Evolutionary conservation across 2,113 vertebrate species (phyloP), one percentile per base, ranked within the genome.

Genomic region (Bagarius yarrelli): DNA sequence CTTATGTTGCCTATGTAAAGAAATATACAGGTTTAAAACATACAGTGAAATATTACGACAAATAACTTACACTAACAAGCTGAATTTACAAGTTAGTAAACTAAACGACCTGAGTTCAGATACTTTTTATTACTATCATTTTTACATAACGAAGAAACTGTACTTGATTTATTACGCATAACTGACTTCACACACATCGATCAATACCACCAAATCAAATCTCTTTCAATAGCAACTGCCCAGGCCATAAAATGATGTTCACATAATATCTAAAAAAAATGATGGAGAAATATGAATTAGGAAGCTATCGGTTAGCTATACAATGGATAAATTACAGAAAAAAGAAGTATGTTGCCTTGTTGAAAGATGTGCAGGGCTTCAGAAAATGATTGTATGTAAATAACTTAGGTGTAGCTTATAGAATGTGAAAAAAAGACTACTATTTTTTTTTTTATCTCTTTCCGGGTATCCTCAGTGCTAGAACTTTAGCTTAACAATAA

Each of bases 1-100:
- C 19, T 78, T 73, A 59, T 57, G 16, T 73, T 59, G 40, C 21
- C 23, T 57, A 79, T 79, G 5, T 34, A 27, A 79, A 63, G 71
- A 85, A 70, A 85, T 75, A 85, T 76, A 53, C 52, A 72, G 9
- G 25, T 12, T 72, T 32, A 53, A 61, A 60, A 40, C 30, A 32
- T 73, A 81, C 30, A 63, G 44, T 50, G 13, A 30, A 72, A 36
- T 50, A 63, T 21, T 4, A 70, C 30, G 6, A 55, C 23, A 30
- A 59, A 74, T 21, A 34, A 61, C 40, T 23, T 63, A 6, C 34
- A 53, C 57, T 74, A 27, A 19, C 57, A 34, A 69, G 19, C 23
- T 59, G 34, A 34, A 34, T 52, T 76, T 57, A 75, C 27, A n/a
- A 21, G 71, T 64, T 74, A 66, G 30, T n/a, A 14, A 73, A 27